Evolutionary conservation across 2,888 invertebrate species (phyloP), one percentile per base, ranked within the genome.

Genomic region (Drosophila dives): DNA sequence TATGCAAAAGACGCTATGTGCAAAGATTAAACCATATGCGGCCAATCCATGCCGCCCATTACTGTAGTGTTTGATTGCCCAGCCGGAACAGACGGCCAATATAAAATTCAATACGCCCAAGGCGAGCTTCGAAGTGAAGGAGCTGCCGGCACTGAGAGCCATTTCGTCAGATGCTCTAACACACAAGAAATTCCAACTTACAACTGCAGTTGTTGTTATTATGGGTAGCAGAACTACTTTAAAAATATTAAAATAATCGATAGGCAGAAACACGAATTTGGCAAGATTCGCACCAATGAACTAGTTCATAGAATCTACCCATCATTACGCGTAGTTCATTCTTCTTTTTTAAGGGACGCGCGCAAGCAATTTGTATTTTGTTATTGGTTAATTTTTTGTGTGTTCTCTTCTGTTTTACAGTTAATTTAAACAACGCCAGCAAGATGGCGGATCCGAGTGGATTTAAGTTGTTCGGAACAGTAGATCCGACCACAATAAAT

Each of bases 401-500:
- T 48, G n/a, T 33, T 33, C 51, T 64, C 42, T 33, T 17, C 10
- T 33, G n/a, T n/a, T 49, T 33, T 32, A 85, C 90, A 82, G 90
- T 87, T 78, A 68, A 8, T 51, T 42, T 7, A 34, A 55, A 29
- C 20, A 50, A 60, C 68, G 65, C 42, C 38, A 23, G n/a, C 67
- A 87, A 85, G 62, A 87, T 87, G 87, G 90, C 86, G 69, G 89
- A 89, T 36, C 48, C 62, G 51, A 80, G 86, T 36, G 81, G 64
- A 62, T 92, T 91, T 55, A 90, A 90, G 64, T 80, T 93, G 6
- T 86, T 92, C 63, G 81, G 87, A 38, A 81, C 84, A 15, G 87
- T 93, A 17, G 92, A 93, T 83, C 93, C 92, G 15, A 82, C 80
- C 40, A 90, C 90, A 68, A 86, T 92, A 12, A 90, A 90, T 65